Conservation (phyloP, 2,797 vertebrate species). For the Holocentrus rufus region DNA sequence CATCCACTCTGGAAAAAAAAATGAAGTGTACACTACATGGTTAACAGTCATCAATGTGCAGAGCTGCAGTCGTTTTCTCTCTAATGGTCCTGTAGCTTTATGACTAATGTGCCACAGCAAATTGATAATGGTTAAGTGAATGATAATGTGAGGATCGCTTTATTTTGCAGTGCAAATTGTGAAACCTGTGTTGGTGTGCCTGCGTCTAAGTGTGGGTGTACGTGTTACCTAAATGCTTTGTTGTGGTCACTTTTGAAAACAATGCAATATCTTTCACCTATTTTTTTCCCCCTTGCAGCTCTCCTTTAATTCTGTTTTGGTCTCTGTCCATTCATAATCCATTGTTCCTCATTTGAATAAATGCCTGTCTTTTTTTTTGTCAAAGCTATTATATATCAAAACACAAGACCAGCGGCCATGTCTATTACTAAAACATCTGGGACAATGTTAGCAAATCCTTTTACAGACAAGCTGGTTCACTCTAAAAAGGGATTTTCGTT, state of each 20-base stretch:
- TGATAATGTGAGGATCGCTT: constrained; percentile 56
- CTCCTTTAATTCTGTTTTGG: constrained; percentile 9
- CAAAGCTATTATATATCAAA: constrained; percentile 24
- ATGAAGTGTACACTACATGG: constrained; percentile 8
- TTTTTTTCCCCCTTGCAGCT: neutral
- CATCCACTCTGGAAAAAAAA: constrained; percentile 13
- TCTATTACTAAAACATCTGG: constrained; percentile 50
- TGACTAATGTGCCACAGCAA: constrained; percentile 56
- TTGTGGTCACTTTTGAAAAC: neutral
- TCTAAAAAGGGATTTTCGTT: constrained; percentile 23
- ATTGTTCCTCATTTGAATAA: constrained; percentile 28
- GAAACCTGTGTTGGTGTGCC: constrained; percentile 9
- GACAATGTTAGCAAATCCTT: constrained; percentile 38
- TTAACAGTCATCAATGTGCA: constrained; percentile 59
- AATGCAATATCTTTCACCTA: neutral
- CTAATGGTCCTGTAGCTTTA: constrained; percentile 57
- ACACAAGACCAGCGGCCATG: constrained; percentile 27
- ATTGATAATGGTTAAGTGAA: constrained; percentile 69
- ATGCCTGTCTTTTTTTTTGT: constrained; percentile 36
- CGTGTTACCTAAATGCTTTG: constrained; percentile 7
- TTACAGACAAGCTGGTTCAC: constrained; percentile 51
- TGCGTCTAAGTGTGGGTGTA: neutral
- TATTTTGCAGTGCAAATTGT: constrained; percentile 40
- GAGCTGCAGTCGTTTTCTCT: constrained; percentile 45
- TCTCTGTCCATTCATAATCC: constrained; percentile 24